A percentile compares a stretch with the other conserved stretches of the same genome.
phyloP scores from a whole-genome alignment of 2,888 invertebrate species.

The Ennomos erosarius region DNA sequence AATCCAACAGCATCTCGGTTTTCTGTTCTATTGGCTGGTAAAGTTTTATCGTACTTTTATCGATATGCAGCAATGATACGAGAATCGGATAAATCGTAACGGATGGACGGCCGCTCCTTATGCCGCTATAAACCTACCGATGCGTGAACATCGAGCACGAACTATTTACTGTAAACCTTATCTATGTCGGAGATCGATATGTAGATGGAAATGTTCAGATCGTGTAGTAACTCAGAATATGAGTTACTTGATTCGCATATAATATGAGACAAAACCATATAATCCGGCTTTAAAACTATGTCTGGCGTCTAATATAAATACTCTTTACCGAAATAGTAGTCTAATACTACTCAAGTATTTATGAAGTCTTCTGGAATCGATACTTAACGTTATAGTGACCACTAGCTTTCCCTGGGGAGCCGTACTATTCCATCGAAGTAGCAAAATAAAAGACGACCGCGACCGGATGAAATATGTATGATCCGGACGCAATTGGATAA shows the following conservation, averaged over 20 bases:
- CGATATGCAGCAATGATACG: slow-evolving; percentile 49
- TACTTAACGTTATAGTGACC: slow-evolving; percentile 37
- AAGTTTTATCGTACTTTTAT: slow-evolving; percentile 46
- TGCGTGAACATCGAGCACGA: slow-evolving; percentile 53
- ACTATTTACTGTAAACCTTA: slow-evolving; percentile 47
- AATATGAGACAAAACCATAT: too few relatives aligned
- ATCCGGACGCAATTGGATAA: slow-evolving; percentile 33
- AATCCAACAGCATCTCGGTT: slow-evolving; percentile 34
- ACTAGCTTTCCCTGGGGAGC: slow-evolving; percentile 32
- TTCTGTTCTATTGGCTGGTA: slow-evolving; percentile 41
- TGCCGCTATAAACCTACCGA: slow-evolving; percentile 56
- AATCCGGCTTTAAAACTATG: too few relatives aligned
- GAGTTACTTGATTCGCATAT: too few relatives aligned
- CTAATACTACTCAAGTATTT: slow-evolving; percentile 25
- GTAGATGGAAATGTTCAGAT: slow-evolving; percentile 33
- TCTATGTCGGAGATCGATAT: slow-evolving; percentile 45
- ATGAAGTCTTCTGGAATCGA: slow-evolving; percentile 34
- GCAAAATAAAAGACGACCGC: slow-evolving; percentile 31
- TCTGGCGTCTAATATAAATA: too few relatives aligned
- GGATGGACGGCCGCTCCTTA: slow-evolving; percentile 51
- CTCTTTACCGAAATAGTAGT: background rate
- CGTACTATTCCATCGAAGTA: slow-evolving; percentile 31
- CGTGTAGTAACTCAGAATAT: too few relatives aligned
- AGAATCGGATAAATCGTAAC: slow-evolving; percentile 49
- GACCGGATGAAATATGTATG: slow-evolving; percentile 39